phyloP scores from a whole-genome alignment of 2,888 invertebrate species.

The Andrena flavipes region DNA sequence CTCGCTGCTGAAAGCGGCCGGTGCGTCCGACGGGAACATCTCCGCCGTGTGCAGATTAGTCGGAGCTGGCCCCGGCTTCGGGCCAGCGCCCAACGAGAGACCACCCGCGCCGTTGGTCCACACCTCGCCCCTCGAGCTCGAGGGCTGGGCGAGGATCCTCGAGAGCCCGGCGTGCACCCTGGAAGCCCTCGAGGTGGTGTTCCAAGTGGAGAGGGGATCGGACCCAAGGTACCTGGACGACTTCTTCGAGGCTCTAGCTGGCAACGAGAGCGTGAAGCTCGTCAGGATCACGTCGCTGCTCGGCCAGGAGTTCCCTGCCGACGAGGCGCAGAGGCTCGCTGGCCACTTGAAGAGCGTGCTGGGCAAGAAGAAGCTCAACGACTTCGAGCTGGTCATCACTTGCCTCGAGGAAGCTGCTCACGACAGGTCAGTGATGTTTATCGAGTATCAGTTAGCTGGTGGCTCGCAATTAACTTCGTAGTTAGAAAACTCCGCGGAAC shows the following conservation, averaged over 20 bases:
- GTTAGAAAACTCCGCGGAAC: no score
- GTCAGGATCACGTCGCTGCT: constrained; percentile 86
- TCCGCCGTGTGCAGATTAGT: constrained; percentile 86
- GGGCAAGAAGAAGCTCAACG: constrained; percentile 85
- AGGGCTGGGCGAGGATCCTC: constrained; percentile 86
- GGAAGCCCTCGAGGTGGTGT: constrained; percentile 85
- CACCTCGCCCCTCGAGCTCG: constrained; percentile 85
- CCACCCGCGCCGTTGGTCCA: constrained; percentile 83
- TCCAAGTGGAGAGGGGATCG: constrained; percentile 85
- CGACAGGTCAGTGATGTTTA: constrained; percentile 78
- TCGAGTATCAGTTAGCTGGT: no score
- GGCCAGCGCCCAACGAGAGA: constrained; percentile 83
- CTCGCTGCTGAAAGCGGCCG: constrained; percentile 86
- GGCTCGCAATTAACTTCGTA: no score
- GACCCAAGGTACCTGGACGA: constrained; percentile 85
- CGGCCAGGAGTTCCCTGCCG: constrained; percentile 86
- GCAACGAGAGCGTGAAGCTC: constrained; percentile 86
- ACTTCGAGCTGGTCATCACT: constrained; percentile 86
- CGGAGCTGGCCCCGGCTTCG: constrained; percentile 84
- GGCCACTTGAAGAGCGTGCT: constrained; percentile 85
- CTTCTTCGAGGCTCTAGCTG: constrained; percentile 85
- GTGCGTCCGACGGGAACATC: constrained; percentile 86
- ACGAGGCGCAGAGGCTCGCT: constrained; percentile 85
- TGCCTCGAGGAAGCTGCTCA: constrained; percentile 86
- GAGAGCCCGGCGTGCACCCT: constrained; percentile 85